Evolutionary conservation across 2,113 vertebrate species (phyloP).

Genomic region (Connochaetes taurinus): DNA sequence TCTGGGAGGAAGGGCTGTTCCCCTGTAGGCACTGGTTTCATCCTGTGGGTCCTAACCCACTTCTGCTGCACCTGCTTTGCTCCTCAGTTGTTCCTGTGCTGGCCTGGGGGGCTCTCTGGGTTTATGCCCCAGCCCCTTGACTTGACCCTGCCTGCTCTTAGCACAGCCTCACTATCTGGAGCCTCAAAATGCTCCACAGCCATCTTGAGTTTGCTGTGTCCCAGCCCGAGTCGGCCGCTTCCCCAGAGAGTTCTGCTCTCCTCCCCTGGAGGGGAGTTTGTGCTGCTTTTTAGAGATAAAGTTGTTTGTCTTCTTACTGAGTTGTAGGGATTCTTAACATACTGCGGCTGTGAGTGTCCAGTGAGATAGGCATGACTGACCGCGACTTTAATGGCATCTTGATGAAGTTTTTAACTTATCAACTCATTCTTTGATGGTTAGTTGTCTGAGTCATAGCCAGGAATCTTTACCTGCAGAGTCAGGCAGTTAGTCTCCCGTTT

Average conservation of each 20-base stretch:
- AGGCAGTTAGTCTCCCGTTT: neutral
- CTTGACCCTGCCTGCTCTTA: neutral
- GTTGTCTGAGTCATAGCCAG: neutral
- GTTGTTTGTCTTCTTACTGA: neutral
- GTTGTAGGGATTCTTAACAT: neutral
- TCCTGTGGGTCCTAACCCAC: rapidly evolving
- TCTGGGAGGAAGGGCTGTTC: too few species aligned
- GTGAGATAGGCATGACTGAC: neutral
- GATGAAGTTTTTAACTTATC: neutral
- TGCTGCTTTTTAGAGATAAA: neutral
- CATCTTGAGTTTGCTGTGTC: neutral
- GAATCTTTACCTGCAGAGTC: neutral
- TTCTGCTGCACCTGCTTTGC: neutral
- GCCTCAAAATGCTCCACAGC: neutral
- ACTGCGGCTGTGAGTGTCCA: rapidly evolving
- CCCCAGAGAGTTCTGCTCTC: neutral
- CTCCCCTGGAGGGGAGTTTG: neutral
- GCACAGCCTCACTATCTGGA: neutral
- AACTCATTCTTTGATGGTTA: neutral
- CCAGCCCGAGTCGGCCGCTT: neutral
- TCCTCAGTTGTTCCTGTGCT: rapidly evolving
- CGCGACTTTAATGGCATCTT: neutral
- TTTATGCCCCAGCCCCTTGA: neutral
- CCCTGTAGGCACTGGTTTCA: rapidly evolving
- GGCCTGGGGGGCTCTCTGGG: neutral